Evolutionary conservation across 2,113 vertebrate species (phyloP), one percentile per base, ranked within the genome.

Genomic region (Coptodon rendalli): DNA sequence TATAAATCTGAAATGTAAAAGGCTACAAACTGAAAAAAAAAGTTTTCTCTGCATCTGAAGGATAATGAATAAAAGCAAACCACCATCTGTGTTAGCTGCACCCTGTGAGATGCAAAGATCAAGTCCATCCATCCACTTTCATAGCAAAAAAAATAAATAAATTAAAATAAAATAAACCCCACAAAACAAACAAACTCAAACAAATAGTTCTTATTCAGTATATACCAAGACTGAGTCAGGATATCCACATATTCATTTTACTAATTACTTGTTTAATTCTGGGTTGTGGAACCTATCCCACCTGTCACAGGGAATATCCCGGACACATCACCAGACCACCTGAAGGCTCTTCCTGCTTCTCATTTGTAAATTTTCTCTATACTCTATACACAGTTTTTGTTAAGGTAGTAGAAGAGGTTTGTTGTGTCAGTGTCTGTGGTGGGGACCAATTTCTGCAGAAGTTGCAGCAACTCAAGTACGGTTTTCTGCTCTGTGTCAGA

Each of bases 81-180:
- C 8, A 73, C 13, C 13, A 16, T 27, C 22, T 73, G 68, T 27
- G 68, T 45, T 22, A 73, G 13, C 13, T 73, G 13, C 27, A 73
- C 16, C 16, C 13, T 27, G 7, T 73, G 14, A 73, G 22, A 10
- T 6, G 13, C 40, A 24, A 73, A 43, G 7, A 73, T 45, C 38
- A 45, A 27, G 66, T 45, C 38, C 0, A 73, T 43, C 66, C 12
- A 40, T 43, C 66, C 36, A 71, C 3, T 45, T 1, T 4, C 66
- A 73, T 7, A 66, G 9, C 9, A 61, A 63, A 63, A 0, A 4
- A 53, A 53, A 1, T n/a, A n/a, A n/a, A n/a, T n/a, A 0, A 10
- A 10, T 29, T 31, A 17, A 61, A 0, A 8, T 36, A 6, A 61
- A 61, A 61, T 0, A 63, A 63, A 63, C 34, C 16, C 17, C 31